phyloP scores from a whole-genome alignment of 2,888 invertebrate species.

The Caenorhabditis sp. region DNA sequence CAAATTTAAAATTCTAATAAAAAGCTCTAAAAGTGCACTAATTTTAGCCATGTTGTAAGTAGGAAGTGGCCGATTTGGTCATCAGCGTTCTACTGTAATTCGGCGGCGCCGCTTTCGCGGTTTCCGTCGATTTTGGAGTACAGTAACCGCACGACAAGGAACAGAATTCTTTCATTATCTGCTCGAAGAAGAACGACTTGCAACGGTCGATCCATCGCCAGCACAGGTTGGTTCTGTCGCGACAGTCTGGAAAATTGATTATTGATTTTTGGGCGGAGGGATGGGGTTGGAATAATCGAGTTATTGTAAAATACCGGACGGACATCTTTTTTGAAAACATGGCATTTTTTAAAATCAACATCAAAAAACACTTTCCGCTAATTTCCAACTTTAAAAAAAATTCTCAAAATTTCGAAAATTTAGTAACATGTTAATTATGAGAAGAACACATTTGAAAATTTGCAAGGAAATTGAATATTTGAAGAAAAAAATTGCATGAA shows the following conservation, averaged over 20 bases:
- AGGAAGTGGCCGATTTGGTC: conserved; percentile 58
- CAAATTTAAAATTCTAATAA: too few species aligned
- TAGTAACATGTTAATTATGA: too few species aligned
- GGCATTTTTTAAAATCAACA: too few species aligned
- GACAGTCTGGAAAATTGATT: conserved; percentile 71
- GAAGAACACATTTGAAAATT: too few species aligned
- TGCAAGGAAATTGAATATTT: too few species aligned
- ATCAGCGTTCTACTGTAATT: conserved; percentile 54
- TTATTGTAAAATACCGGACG: too few species aligned
- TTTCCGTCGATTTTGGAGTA: conserved; percentile 47
- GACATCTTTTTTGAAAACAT: too few species aligned
- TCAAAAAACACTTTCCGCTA: too few species aligned
- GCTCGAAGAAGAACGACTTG: conserved; percentile 81
- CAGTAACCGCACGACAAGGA: conserved; percentile 70
- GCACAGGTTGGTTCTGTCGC: conserved; percentile 80
- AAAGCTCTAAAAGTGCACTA: neutral
- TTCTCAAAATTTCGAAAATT: neutral
- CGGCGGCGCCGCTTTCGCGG: conserved; percentile 55
- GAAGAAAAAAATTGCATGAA: too few species aligned
- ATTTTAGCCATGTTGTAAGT: conserved; percentile 49
- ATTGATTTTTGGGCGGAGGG: too few species aligned
- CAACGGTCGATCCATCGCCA: conserved; percentile 82
- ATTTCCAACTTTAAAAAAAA: too few species aligned
- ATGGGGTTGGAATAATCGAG: too few species aligned
- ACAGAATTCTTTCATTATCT: conserved; percentile 80